phyloP scores from a whole-genome alignment of 2,888 invertebrate species.

The Lasius fuliginosus region DNA sequence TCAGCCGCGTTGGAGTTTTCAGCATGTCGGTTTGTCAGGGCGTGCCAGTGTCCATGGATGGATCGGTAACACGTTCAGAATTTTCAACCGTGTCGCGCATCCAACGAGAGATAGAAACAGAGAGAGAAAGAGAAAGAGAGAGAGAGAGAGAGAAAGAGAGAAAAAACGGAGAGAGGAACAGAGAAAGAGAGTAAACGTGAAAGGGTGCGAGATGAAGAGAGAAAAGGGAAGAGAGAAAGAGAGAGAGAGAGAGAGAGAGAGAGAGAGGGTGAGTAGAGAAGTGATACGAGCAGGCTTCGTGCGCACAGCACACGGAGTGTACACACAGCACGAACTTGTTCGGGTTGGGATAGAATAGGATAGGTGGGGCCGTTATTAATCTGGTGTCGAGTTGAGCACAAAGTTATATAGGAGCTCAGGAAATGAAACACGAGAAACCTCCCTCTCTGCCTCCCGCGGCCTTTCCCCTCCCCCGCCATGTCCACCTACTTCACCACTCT shows the following conservation, averaged over 20 bases:
- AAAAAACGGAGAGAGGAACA: conserved; percentile 5
- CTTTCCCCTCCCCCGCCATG: conserved; percentile 62
- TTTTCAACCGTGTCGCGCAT: conserved; percentile 78
- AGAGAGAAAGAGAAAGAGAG: conserved; percentile 54
- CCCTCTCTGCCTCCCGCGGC: conserved; percentile 70
- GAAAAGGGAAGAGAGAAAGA: conserved; percentile 9
- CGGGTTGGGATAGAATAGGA: conserved; percentile 83
- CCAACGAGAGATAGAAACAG: conserved; percentile 48
- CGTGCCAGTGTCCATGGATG: conserved; percentile 68
- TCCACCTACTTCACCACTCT: conserved; percentile 62
- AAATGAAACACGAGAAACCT: conserved; percentile 86
- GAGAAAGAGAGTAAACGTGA: neutral
- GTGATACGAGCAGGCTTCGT: conserved; percentile 70
- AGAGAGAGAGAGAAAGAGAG: conserved; percentile 37
- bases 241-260: conserved; percentile 8
- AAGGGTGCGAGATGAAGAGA: conserved; percentile 41
- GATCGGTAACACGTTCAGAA: conserved; percentile 76
- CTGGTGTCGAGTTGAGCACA: conserved; percentile 87
- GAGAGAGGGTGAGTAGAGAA: conserved; percentile 60
- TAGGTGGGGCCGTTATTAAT: conserved; percentile 86
- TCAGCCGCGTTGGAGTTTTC: conserved; percentile 75
- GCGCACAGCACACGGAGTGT: conserved; percentile 71
- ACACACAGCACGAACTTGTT: conserved; percentile 81
- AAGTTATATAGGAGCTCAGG: conserved; percentile 87
- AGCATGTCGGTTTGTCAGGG: conserved; percentile 75